phyloP scores from a whole-genome alignment of 2,888 invertebrate genomes.

The Hyalella azteca region DNA sequence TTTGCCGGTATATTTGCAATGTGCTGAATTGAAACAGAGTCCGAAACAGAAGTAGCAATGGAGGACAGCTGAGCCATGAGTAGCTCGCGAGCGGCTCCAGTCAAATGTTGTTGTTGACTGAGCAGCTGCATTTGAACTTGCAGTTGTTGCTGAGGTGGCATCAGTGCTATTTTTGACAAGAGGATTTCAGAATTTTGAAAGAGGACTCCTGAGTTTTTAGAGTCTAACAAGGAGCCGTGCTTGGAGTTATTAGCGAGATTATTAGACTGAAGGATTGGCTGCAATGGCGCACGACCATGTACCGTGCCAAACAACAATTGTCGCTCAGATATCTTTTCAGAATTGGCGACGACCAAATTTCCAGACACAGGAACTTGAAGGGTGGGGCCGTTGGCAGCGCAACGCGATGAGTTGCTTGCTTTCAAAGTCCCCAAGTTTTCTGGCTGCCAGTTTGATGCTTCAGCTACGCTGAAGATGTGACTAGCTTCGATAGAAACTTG shows the following conservation, averaged over 20 bases:
- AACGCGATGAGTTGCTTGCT: neutral
- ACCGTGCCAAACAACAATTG: neutral
- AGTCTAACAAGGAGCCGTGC: neutral
- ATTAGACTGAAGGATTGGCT: neutral
- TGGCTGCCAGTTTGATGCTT: neutral
- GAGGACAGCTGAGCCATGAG: neutral
- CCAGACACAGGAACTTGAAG: neutral
- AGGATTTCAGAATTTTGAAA: neutral
- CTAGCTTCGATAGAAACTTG: neutral
- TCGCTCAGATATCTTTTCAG: neutral
- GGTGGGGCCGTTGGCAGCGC: neutral
- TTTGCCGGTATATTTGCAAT: too few relatives aligned
- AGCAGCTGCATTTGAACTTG: constrained; percentile 27
- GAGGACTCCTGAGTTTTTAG: neutral
- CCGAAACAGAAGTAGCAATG: neutral
- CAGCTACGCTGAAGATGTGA: neutral
- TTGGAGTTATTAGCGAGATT: neutral
- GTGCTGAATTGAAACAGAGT: neutral
- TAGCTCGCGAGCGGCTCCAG: neutral
- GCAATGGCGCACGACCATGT: neutral
- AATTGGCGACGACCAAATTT: neutral
- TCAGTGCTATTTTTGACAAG: neutral
- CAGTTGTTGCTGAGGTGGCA: constrained; percentile 35
- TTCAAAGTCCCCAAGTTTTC: neutral
- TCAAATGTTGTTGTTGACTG: constrained; percentile 10